Conservation (phyloP, 2,113 vertebrate species). For the Barbus barbus region DNA sequence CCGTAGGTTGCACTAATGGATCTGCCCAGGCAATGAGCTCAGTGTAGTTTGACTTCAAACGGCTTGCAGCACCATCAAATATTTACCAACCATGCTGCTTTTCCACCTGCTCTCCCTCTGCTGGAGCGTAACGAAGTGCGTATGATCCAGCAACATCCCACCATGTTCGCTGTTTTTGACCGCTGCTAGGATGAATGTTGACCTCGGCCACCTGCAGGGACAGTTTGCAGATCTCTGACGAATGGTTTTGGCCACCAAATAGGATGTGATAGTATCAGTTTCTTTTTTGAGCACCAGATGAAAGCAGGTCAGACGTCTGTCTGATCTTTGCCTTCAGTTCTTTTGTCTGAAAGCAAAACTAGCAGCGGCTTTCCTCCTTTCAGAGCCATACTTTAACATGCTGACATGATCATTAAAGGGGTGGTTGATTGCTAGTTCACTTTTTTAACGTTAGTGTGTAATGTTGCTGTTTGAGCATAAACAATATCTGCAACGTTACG, state of each 20-base stretch:
- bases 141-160: constrained; percentile 41
- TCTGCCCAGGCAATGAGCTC: constrained; percentile 15
- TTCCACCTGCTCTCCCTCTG: constrained; percentile 43
- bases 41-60: constrained; percentile 28
- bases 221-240: background rate
- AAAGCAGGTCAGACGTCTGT: background rate
- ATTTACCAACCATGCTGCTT: constrained; percentile 37
- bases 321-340: background rate
- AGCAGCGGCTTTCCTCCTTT: background rate
- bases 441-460: too few relatives aligned
- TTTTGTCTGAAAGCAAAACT: constrained; percentile 1
- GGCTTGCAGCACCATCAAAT: constrained; percentile 36
- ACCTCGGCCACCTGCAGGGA: background rate
- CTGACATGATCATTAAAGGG: background rate
- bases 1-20: constrained; percentile 2
- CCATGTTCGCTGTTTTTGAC: constrained; percentile 8
- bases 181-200: constrained; percentile 8
- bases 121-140: constrained; percentile 1
- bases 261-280: background rate
- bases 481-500: too few relatives aligned
- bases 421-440: too few relatives aligned
- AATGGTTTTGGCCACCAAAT: background rate
- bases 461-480: too few relatives aligned
- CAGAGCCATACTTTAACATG: background rate
- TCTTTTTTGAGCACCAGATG: background rate